Evolutionary conservation across 2,797 vertebrate species (phyloP).

Genomic region (Tokudaia tokunoshimensis): DNA sequence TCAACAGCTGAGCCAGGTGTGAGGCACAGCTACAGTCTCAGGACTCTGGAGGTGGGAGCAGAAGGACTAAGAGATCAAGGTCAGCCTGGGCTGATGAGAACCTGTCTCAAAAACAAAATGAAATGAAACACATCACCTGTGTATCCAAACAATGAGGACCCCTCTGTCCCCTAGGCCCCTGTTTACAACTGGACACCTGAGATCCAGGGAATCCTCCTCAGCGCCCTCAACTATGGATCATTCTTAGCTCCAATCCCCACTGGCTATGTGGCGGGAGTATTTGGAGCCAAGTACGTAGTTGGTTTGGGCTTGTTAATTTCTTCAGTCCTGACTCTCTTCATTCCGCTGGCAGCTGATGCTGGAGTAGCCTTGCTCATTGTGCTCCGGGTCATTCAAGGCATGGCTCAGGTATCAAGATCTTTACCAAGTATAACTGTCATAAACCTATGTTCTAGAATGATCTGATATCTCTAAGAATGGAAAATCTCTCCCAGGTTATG

Average conservation of each 20-base stretch:
- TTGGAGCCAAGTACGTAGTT: slow-evolving; percentile 89
- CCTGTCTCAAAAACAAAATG: not conserved
- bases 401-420: slow-evolving; percentile 89
- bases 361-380: slow-evolving; percentile 89
- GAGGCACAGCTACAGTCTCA: not conserved
- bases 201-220: slow-evolving; percentile 91
- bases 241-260: slow-evolving; percentile 90
- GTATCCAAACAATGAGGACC: not conserved
- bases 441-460: not conserved
- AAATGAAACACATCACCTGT: not conserved
- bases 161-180: slow-evolving; percentile 85
- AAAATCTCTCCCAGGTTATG: slow-evolving; percentile 86
- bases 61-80: not conserved
- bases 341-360: slow-evolving; percentile 88
- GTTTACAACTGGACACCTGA: slow-evolving; percentile 89
- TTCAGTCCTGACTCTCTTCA: slow-evolving; percentile 89
- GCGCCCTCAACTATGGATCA: slow-evolving; percentile 92
- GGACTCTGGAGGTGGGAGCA: not conserved
- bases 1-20: not conserved
- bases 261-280: slow-evolving; percentile 90
- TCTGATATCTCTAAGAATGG: not conserved
- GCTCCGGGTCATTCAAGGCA: slow-evolving; percentile 90
- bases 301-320: slow-evolving; percentile 90
- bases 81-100: not conserved
- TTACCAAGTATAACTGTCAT: not conserved